Evolutionary conservation across 2,113 vertebrate genomes (phyloP), one percentile per base, ranked within the genome.

Genomic region (Mobula hypostoma): DNA sequence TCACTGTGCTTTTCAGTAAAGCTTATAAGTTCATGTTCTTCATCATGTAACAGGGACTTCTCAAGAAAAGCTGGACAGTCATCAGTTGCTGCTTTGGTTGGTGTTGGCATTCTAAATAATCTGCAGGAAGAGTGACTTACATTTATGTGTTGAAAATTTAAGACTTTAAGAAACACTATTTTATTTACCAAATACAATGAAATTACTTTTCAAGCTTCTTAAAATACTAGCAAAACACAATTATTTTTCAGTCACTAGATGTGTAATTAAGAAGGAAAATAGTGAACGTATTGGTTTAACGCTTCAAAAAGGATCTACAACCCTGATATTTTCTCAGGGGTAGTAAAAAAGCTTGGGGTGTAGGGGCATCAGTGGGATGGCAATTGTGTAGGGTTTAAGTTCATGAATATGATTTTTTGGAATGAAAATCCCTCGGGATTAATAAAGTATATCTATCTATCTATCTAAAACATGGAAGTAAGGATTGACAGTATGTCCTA

Each of bases 91-190:
- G 94, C 95, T 95, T 95, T 95, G 2, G 27, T 95, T 94, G 48
- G 95, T 93, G 94, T 95, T 94, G 96, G 94, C 94, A 94, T 94
- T 95, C 96, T 97, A 96, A 99, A 98, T 96, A 98, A 97, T 94
- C 98, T 99, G 95, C 8, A 96, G 91, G 40, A 56, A 93, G 19
- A 95, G 94, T 95, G 88, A 94, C 24, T 82, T 17, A 58, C 24
- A 27, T 94, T 94, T 63, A 72, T n/a, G 63, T 32, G 95, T 12
- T 82, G 91, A 95, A 94, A 94, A 94, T n/a, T 94, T 29, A 21
- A 58, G 95, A 29, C 7, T 77, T 40, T 95, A 90, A 72, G 29
- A 94, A 12, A 94, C 40, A 78, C 68, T 74, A 94, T 63, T 88
- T 91, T 40, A 40, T 17, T 17, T 24, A 40, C 9, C 94, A 56